phyloP scores from a whole-genome alignment of 2,888 invertebrate genomes.

The Tromatobia lineatoria region DNA sequence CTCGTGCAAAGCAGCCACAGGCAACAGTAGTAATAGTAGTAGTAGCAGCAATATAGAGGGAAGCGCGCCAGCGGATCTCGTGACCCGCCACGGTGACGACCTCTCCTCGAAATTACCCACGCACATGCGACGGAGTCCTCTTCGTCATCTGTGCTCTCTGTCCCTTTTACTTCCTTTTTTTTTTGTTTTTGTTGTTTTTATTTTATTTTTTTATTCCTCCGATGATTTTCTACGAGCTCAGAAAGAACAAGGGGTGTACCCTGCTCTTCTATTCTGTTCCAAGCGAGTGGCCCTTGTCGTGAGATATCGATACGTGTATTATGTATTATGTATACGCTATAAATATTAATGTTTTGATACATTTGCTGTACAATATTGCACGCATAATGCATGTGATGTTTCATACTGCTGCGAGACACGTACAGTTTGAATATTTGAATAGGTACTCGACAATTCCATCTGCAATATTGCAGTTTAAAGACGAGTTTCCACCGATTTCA shows the following conservation, averaged over 20 bases:
- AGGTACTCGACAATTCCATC: neutral
- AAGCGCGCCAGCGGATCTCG: constrained; percentile 37
- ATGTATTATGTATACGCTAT: constrained; percentile 6
- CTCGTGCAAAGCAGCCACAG: constrained; percentile 30
- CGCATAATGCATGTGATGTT: constrained; percentile 1
- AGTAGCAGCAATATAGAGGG: neutral
- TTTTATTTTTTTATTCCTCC: neutral
- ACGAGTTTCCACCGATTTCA: neutral
- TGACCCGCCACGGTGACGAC: constrained; percentile 55
- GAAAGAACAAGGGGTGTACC: neutral
- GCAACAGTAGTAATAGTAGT: neutral
- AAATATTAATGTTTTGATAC: constrained; percentile 10
- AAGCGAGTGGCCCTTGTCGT: neutral
- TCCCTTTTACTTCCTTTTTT: neutral
- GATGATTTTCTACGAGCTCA: constrained; percentile 9
- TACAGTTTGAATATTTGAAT: constrained; percentile 13
- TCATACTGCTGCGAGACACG: neutral
- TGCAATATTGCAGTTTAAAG: neutral
- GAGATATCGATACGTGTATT: neutral
- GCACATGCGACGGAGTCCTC: constrained; percentile 41
- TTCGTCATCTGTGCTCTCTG: constrained; percentile 9
- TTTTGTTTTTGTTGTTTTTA: constrained; percentile 1
- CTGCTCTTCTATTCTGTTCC: neutral
- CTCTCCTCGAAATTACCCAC: constrained; percentile 47
- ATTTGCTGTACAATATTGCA: neutral